Evolutionary conservation across 2,797 vertebrate genomes (phyloP).

Genomic region (Semaprochilodus insignis): DNA sequence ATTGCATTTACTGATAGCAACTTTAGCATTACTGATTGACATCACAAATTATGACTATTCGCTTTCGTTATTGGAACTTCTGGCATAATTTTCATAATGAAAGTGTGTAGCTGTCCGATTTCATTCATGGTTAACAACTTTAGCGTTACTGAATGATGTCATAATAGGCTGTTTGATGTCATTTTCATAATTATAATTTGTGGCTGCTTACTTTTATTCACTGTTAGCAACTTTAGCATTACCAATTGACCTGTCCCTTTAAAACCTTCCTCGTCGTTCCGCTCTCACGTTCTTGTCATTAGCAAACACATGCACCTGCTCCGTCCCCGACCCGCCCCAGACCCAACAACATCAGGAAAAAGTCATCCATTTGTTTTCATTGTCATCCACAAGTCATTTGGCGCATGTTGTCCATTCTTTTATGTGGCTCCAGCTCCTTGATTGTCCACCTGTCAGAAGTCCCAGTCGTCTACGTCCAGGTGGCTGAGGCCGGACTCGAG

Average conservation of each 20-base stretch:
- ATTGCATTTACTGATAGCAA: too few relatives aligned
- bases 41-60: too few relatives aligned
- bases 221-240: not conserved
- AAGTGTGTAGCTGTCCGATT: too few relatives aligned
- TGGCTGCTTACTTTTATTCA: not conserved
- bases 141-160: too few relatives aligned
- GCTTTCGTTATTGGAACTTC: too few relatives aligned
- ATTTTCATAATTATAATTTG: not conserved
- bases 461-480: constrained; percentile 96
- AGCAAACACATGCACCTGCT: constrained; percentile 3
- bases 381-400: constrained; percentile 35
- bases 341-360: not conserved
- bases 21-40: too few relatives aligned
- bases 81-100: too few relatives aligned
- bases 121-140: too few relatives aligned
- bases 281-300: not conserved
- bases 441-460: constrained; percentile 83
- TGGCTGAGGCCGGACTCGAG: constrained; percentile 90
- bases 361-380: constrained; percentile 27
- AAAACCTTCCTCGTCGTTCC: too few relatives aligned
- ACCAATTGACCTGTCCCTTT: not conserved
- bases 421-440: constrained; percentile 10
- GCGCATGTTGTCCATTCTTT: not conserved
- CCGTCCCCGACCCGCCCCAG: not conserved
- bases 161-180: not conserved